phyloP scores from a whole-genome alignment of 2,797 vertebrate genomes.

The Girardinus metallicus region DNA sequence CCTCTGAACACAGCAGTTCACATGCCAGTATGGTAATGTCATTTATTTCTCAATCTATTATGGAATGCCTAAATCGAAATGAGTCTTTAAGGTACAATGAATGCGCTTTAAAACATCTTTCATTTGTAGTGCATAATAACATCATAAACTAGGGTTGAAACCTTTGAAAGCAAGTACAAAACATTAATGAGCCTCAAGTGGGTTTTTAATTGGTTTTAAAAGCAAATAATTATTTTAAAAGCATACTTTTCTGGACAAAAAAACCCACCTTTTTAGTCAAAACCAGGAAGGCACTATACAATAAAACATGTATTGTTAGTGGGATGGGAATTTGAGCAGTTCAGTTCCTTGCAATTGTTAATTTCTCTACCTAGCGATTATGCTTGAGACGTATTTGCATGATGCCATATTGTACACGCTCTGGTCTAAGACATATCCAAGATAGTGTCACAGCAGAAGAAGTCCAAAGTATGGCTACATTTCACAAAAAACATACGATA shows the following conservation, averaged over 20 bases:
- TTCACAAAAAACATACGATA: background rate
- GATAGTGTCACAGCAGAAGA: background rate
- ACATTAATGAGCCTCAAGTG: background rate
- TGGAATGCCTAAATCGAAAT: background rate
- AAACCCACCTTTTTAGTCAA: background rate
- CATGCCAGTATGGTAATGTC: background rate
- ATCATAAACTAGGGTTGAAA: background rate
- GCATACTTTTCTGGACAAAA: background rate
- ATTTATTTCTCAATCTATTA: constrained; percentile 8
- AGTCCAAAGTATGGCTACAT: background rate
- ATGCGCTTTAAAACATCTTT: background rate
- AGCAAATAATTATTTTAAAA: background rate
- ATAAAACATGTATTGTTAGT: background rate
- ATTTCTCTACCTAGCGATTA: background rate
- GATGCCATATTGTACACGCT: background rate
- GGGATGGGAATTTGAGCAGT: too few species aligned
- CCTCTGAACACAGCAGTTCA: background rate
- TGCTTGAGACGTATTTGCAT: background rate
- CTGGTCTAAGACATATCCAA: background rate
- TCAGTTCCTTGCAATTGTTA: background rate
- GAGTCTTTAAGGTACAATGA: background rate
- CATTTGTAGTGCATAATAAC: background rate
- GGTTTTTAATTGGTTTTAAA: background rate
- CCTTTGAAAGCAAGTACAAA: background rate
- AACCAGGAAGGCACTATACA: background rate